Conservation (phyloP, 2,888 invertebrate genomes). For the Trachelus troglodyta region DNA sequence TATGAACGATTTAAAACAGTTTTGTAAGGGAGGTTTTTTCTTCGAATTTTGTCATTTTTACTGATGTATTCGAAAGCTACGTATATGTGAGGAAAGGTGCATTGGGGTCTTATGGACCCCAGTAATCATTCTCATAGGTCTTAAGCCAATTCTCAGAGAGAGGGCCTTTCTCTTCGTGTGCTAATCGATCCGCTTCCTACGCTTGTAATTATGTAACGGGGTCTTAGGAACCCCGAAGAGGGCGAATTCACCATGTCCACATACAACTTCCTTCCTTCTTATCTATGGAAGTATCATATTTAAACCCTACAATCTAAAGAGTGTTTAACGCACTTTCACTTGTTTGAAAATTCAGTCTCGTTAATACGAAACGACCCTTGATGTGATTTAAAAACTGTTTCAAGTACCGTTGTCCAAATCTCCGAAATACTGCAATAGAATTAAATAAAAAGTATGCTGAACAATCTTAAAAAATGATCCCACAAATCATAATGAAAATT, state of each 20-base stretch:
- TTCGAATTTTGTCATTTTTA: not conserved
- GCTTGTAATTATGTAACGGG: slow-evolving; percentile 62
- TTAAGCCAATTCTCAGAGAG: slow-evolving; percentile 59
- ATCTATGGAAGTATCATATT: not conserved
- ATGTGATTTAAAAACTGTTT: not conserved
- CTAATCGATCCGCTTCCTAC: slow-evolving; percentile 67
- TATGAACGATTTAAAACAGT: not conserved
- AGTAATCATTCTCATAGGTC: slow-evolving; percentile 62
- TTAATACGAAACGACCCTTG: not conserved
- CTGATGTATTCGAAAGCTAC: not conserved
- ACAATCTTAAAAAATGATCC: no score
- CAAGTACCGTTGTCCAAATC: not conserved
- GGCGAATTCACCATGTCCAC: slow-evolving; percentile 39
- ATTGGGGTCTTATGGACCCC: slow-evolving; percentile 37
- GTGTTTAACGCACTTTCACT: not conserved
- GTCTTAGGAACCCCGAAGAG: slow-evolving; percentile 44
- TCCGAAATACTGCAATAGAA: not conserved
- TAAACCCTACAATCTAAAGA: not conserved
- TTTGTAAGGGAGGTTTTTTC: not conserved
- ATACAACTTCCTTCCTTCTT: slow-evolving; percentile 23
- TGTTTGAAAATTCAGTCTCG: not conserved
- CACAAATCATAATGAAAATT: not conserved
- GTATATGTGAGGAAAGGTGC: not conserved
- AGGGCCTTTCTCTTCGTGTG: slow-evolving; percentile 65
- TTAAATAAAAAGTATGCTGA: no score